Conservation (phyloP, 1,140 invertebrate genomes). For the Megalopta genalis region DNA sequence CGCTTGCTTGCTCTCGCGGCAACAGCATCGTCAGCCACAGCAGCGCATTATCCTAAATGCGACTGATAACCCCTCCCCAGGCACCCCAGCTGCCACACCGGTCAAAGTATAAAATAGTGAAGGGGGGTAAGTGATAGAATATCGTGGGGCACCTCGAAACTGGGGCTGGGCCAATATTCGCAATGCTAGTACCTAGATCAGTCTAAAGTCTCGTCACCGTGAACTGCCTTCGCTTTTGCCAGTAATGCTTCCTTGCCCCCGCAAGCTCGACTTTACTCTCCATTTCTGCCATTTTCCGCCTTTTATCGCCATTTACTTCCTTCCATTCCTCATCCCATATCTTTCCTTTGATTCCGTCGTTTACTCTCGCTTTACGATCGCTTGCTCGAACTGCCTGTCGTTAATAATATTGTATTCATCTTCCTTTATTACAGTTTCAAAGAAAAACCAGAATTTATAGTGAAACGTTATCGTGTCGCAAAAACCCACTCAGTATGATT, state of each 20-base stretch:
- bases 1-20: constrained; percentile 60
- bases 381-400: constrained; percentile 13
- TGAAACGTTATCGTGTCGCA: constrained; percentile 80
- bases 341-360: constrained; percentile 29
- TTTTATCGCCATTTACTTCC: constrained; percentile 42
- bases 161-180: constrained; percentile 71
- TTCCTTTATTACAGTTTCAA: constrained; percentile 62
- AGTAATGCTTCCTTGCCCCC: constrained; percentile 76
- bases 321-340: constrained; percentile 15
- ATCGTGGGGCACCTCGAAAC: constrained; percentile 66
- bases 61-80: constrained; percentile 67
- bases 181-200: constrained; percentile 81
- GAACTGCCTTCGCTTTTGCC: constrained; percentile 78
- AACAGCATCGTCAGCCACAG: constrained; percentile 76
- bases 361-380: constrained; percentile 12
- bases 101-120: constrained; percentile 62
- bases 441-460: constrained; percentile 75
- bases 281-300: constrained; percentile 15
- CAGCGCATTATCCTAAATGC: constrained; percentile 79
- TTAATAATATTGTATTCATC: constrained; percentile 19
- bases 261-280: constrained; percentile 71
- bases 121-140: constrained; percentile 42
- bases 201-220: constrained; percentile 81
- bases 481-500: constrained; percentile 80
- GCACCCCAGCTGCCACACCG: constrained; percentile 68